Conservation (phyloP, 2,888 invertebrate species). For the Philaethria dido region DNA sequence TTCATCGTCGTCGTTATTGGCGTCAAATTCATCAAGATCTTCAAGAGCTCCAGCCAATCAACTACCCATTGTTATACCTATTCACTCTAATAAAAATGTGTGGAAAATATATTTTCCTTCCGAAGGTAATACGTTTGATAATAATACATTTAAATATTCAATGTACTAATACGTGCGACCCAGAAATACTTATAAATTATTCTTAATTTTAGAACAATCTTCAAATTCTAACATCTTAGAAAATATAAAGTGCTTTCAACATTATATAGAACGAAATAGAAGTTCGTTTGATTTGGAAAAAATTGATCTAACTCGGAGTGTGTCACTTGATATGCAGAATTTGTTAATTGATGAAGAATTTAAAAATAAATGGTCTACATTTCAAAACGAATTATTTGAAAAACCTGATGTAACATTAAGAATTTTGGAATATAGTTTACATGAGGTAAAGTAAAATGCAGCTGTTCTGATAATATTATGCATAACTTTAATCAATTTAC, state of each 20-base stretch:
- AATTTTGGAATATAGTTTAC: slow-evolving; percentile 90
- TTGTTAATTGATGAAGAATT: slow-evolving; percentile 84
- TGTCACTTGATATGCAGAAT: slow-evolving; percentile 83
- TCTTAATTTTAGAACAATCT: slow-evolving; percentile 54
- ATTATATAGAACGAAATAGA: slow-evolving; percentile 65
- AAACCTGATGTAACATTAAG: slow-evolving; percentile 87
- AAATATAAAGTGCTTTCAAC: slow-evolving; percentile 48
- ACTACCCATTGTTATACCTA: slow-evolving; percentile 62
- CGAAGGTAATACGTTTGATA: slow-evolving; percentile 76
- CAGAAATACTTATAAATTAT: background rate
- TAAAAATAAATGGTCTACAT: slow-evolving; percentile 84
- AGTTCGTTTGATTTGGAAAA: slow-evolving; percentile 80
- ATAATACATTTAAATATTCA: background rate
- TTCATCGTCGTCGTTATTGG: slow-evolving; percentile 55
- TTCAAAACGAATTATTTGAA: slow-evolving; percentile 86
- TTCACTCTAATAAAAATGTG: slow-evolving; percentile 80
- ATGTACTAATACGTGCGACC: background rate
- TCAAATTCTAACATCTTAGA: slow-evolving; percentile 42
- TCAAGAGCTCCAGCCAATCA: slow-evolving; percentile 73
- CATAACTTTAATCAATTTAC: background rate
- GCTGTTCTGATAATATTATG: background rate
- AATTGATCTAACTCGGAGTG: slow-evolving; percentile 83
- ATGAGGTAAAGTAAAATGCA: slow-evolving; percentile 83
- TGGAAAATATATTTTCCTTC: slow-evolving; percentile 92
- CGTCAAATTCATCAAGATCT: slow-evolving; percentile 56